Conservation (phyloP, 2,888 invertebrate species). For the Eupithecia subumbrata region DNA sequence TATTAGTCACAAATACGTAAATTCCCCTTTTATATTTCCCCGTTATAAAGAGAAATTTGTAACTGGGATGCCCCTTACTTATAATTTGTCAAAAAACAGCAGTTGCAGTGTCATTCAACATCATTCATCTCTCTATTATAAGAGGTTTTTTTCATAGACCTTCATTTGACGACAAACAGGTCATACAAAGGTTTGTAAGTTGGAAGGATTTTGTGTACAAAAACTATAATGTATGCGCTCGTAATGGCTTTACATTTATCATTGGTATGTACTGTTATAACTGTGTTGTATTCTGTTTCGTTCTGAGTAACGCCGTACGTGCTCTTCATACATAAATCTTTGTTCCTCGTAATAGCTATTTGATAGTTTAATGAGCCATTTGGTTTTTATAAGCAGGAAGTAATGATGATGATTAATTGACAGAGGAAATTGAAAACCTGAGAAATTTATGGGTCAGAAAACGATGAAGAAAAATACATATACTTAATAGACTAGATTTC, state of each 20-base stretch:
- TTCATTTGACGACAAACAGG: too few relatives aligned
- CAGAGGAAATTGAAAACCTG: background rate
- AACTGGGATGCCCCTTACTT: background rate
- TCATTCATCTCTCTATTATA: too few relatives aligned
- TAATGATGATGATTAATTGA: constrained; percentile 17
- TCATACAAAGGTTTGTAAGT: too few relatives aligned
- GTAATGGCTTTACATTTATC: background rate
- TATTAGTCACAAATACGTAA: background rate
- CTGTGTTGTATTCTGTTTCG: constrained; percentile 6
- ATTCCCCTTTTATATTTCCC: too few relatives aligned
- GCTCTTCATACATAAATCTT: constrained; percentile 27
- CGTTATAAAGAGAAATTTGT: too few relatives aligned
- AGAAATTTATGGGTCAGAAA: background rate
- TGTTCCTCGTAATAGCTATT: constrained; percentile 36
- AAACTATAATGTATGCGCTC: background rate
- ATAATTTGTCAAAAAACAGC: background rate
- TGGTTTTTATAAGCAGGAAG: constrained; percentile 27
- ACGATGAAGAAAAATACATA: background rate
- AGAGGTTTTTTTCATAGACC: too few relatives aligned
- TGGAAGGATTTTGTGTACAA: too few relatives aligned
- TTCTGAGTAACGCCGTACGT: constrained; percentile 27
- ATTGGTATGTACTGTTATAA: background rate
- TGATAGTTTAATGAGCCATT: constrained; percentile 44
- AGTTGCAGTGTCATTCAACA: background rate
- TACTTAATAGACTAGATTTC: background rate